A percentile compares a stretch with the other conserved stretches of the same genome.
Conservation (phyloP, 2,797 vertebrate genomes). For the Xenentodon cancila region DNA sequence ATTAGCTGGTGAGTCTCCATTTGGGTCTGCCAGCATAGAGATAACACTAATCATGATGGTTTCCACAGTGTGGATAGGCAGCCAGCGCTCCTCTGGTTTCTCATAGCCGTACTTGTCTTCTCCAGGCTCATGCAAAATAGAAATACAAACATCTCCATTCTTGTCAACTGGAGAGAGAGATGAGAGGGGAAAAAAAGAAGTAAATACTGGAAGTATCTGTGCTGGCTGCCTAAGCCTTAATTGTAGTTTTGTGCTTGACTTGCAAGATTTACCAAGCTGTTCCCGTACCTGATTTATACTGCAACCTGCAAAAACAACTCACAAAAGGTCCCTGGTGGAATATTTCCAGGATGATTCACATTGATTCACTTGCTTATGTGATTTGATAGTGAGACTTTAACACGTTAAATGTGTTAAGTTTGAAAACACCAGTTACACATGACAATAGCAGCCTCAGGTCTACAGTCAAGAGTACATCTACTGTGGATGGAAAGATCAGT, state of each 20-base stretch:
- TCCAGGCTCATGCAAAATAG: conserved; percentile 98
- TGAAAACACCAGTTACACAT: too few species aligned
- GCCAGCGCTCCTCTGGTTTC: conserved; percentile 99
- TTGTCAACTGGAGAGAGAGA: conserved; percentile 89
- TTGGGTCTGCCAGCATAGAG: conserved; percentile 99
- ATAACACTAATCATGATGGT: conserved; percentile 99
- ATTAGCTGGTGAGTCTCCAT: conserved; percentile 98
- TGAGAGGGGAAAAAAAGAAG: background rate
- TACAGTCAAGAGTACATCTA: too few species aligned
- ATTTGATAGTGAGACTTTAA: too few species aligned
- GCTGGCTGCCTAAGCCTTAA: background rate
- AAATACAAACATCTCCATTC: conserved; percentile 99
- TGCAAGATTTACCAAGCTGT: too few species aligned
- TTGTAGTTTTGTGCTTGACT: background rate
- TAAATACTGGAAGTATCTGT: background rate
- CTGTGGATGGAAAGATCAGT: too few species aligned
- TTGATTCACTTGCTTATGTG: too few species aligned
- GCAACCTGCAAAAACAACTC: too few species aligned
- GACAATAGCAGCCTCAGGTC: too few species aligned
- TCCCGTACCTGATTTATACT: too few species aligned
- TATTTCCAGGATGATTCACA: too few species aligned
- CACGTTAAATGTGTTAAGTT: too few species aligned
- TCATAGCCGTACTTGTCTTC: conserved; percentile 99
- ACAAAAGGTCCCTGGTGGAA: too few species aligned
- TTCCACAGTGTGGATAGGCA: conserved; percentile 99